Conservation (phyloP, 2,888 invertebrate species). For the Atrina japonica region DNA sequence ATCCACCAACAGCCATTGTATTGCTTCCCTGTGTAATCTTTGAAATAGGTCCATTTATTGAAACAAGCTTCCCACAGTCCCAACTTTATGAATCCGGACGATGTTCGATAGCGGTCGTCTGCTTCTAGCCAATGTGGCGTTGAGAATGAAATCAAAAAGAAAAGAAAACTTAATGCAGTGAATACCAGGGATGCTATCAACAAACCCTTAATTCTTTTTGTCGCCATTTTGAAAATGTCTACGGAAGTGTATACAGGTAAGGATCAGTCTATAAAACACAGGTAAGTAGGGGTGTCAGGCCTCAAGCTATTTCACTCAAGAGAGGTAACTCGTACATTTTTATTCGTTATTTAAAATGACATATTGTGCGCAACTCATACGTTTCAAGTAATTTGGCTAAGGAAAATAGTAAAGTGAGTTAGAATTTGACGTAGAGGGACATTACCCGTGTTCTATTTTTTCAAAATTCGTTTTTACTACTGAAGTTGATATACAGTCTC, state of each 20-base stretch:
- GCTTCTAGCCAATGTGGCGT: constrained; percentile 72
- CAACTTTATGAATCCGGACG: constrained; percentile 89
- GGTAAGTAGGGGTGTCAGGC: constrained; percentile 1
- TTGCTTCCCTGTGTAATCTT: constrained; percentile 91
- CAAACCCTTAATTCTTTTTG: constrained; percentile 47
- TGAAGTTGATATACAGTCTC: too few species aligned
- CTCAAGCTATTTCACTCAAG: too few species aligned
- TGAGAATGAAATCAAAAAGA: constrained; percentile 59
- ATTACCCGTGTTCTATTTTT: too few species aligned
- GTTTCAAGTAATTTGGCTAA: too few species aligned
- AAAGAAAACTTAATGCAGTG: constrained; percentile 21
- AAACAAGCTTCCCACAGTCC: constrained; percentile 98
- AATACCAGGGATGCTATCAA: constrained; percentile 22
- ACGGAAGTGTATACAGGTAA: constrained; percentile 24
- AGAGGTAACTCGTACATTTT: too few species aligned
- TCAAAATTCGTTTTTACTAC: too few species aligned
- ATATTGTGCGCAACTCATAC: too few species aligned
- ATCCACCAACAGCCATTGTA: constrained; percentile 99
- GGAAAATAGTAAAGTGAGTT: too few species aligned
- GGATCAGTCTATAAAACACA: constrained; percentile 21
- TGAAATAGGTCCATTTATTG: constrained; percentile 91
- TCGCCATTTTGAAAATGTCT: constrained; percentile 57
- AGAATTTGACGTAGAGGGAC: too few species aligned
- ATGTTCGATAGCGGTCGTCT: constrained; percentile 54
- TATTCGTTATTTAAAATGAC: too few species aligned